A percentile compares a stretch with the other conserved stretches of the same genome.
phyloP scores from a whole-genome alignment of 2,888 invertebrate genomes.

The Drosophila trichaetosa region DNA sequence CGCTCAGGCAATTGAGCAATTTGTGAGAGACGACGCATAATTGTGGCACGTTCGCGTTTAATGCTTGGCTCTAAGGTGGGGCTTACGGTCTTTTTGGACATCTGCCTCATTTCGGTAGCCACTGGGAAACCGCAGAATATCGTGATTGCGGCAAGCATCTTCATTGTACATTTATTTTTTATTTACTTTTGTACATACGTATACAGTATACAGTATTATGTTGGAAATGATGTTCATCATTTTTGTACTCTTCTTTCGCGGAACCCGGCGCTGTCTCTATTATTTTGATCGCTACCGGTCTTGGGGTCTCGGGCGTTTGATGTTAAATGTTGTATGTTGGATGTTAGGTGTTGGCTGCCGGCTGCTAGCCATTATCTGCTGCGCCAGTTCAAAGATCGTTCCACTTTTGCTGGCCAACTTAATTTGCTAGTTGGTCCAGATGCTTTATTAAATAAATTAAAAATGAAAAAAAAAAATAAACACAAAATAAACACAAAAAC shows the following conservation, averaged over 20 bases:
- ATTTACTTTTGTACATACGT: constrained; percentile 38
- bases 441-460: constrained; percentile 36
- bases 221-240: constrained; percentile 49
- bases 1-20: constrained; percentile 71
- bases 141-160: constrained; percentile 57
- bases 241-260: constrained; percentile 13
- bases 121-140: constrained; percentile 52
- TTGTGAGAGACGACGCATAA: constrained; percentile 68
- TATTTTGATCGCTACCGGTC: constrained; percentile 70
- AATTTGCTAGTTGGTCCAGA: constrained; percentile 44
- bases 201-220: constrained; percentile 12
- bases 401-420: constrained; percentile 43
- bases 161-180: constrained; percentile 23
- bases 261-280: constrained; percentile 21
- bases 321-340: constrained; percentile 17
- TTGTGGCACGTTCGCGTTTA: constrained; percentile 76
- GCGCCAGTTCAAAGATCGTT: constrained; percentile 63
- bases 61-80: constrained; percentile 70
- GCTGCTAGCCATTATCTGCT: constrained; percentile 20
- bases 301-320: constrained; percentile 34
- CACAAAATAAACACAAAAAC: neutral
- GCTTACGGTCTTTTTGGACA: constrained; percentile 37
- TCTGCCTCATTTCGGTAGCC: constrained; percentile 67
- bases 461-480: neutral
- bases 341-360: constrained; percentile 18